phyloP scores from a whole-genome alignment of 2,113 vertebrate species.

The Leptobrachium leishanense region DNA sequence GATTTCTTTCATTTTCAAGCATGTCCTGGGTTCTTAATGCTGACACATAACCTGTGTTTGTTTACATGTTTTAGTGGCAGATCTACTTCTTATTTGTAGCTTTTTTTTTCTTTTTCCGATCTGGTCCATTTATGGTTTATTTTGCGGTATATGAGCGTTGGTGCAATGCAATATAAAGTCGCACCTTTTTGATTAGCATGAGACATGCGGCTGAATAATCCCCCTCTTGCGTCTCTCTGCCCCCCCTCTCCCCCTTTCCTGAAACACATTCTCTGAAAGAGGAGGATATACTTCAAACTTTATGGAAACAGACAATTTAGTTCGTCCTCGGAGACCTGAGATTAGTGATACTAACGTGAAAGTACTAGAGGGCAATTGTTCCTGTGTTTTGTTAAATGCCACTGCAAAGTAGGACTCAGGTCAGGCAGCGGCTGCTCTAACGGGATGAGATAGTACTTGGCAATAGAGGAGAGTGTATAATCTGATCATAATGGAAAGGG shows the following conservation, averaged over 20 bases:
- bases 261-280: background rate
- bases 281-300: conserved; percentile 6
- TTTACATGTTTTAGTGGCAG: no score
- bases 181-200: no score
- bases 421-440: conserved; percentile 57
- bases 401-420: conserved; percentile 47
- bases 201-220: background rate
- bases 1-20: no score
- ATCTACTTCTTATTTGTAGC: no score
- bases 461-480: conserved; percentile 55
- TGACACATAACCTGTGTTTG: no score
- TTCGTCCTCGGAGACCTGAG: conserved; percentile 51
- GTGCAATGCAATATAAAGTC: no score
- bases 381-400: conserved; percentile 49
- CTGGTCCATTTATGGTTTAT: no score
- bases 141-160: no score
- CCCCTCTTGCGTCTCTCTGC: background rate
- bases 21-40: no score
- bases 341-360: conserved; percentile 43
- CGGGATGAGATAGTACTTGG: conserved; percentile 51
- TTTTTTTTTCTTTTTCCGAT: no score
- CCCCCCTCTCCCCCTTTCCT: background rate
- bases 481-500: conserved; percentile 54
- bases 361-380: conserved; percentile 28
- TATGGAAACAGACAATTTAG: conserved; percentile 20